A percentile compares a stretch with the other conserved stretches of the same genome.
Conservation (phyloP, 2,797 vertebrate genomes). For the Buphagus erythrorhynchus region DNA sequence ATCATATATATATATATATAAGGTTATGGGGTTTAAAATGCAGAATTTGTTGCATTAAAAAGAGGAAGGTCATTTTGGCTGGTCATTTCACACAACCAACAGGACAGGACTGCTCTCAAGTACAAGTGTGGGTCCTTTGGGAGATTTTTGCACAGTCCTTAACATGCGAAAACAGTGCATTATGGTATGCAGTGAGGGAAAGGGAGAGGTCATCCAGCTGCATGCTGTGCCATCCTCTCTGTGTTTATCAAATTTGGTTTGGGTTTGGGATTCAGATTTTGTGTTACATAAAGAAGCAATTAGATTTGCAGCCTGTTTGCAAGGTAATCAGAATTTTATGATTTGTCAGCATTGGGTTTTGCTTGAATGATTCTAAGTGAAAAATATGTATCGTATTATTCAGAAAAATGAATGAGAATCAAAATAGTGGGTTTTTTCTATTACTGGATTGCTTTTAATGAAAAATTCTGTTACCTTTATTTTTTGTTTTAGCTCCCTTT, state of each 20-base stretch:
- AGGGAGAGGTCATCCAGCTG: neutral
- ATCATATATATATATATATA: rapidly evolving
- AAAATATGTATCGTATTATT: neutral
- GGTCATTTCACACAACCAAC: neutral
- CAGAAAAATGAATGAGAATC: neutral
- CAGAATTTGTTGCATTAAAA: neutral
- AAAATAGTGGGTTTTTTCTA: neutral
- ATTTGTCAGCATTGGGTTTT: neutral
- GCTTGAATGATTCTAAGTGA: neutral
- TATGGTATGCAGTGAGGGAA: neutral
- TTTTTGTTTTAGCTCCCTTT: neutral
- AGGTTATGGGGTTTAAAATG: neutral
- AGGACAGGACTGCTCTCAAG: neutral
- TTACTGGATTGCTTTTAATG: neutral
- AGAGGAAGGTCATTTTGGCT: rapidly evolving
- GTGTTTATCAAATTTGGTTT: neutral
- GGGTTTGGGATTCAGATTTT: neutral
- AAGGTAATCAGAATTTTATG: neutral
- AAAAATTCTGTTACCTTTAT: neutral
- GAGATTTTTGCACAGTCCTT: neutral
- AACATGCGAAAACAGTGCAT: neutral
- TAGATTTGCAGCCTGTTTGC: neutral
- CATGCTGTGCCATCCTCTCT: neutral
- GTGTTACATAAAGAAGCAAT: neutral
- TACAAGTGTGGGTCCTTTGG: neutral